These are phyloP conservation scores for Sebastes vulpes DNA, from an alignment of 2,797 vertebrate genomes.

Conservation along the genomic window DNA sequence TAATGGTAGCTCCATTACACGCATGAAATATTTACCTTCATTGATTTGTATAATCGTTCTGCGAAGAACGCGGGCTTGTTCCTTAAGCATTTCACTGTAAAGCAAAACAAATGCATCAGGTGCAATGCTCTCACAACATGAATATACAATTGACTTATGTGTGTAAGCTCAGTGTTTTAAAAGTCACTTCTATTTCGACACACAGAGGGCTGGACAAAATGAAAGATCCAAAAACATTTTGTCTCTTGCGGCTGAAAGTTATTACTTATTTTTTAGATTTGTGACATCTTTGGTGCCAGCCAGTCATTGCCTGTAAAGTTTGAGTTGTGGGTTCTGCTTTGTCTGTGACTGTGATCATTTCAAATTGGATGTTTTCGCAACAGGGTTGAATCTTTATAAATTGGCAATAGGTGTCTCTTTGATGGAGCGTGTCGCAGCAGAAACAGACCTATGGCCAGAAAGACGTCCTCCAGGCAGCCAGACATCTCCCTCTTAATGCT, in stretches of 20 bases:
- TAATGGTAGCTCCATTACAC: neutral
- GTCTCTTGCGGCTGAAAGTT: neutral
- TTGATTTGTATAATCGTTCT: constrained; percentile 95
- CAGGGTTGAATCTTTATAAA: neutral
- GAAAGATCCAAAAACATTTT: neutral
- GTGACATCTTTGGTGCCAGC: neutral
- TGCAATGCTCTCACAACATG: neutral
- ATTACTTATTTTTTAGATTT: neutral
- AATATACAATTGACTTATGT: neutral
- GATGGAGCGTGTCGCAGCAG: neutral
- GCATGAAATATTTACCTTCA: constrained; percentile 91
- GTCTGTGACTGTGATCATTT: neutral
- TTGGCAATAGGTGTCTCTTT: neutral
- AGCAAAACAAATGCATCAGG: constrained; percentile 24
- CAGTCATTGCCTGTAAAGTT: neutral
- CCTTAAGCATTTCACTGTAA: constrained; percentile 91
- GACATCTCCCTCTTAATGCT: constrained; percentile 99
- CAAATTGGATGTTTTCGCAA: neutral
- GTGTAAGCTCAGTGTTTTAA: neutral
- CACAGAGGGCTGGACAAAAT: neutral
- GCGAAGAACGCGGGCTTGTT: constrained; percentile 93
- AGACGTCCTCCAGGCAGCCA: constrained; percentile 91
- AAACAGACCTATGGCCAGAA: constrained; percentile 93
- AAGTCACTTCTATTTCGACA: neutral
- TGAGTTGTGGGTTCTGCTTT: neutral